Evolutionary conservation across 2,113 vertebrate species (phyloP).

Genomic region (Galbula dea): DNA sequence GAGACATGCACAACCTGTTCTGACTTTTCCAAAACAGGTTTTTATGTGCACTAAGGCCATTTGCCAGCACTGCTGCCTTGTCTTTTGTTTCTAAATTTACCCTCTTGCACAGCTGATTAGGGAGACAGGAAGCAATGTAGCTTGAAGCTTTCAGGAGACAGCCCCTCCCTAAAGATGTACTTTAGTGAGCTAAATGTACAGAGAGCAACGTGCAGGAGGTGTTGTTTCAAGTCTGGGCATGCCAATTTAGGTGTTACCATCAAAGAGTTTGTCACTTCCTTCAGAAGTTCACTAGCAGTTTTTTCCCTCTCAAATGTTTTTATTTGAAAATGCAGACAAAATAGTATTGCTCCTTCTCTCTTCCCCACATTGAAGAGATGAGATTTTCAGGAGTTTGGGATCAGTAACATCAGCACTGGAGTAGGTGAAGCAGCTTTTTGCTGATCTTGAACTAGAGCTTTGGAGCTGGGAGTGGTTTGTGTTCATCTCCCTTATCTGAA

Average conservation of each 20-base stretch:
- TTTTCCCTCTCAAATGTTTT: background rate
- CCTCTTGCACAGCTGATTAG: constrained; percentile 31
- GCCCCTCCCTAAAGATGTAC: constrained; percentile 52
- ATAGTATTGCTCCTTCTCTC: background rate
- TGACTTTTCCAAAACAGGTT: constrained; percentile 55
- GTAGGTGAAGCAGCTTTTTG: background rate
- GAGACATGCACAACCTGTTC: constrained; percentile 12
- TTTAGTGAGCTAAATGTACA: constrained; percentile 15
- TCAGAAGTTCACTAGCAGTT: background rate
- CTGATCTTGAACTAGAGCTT: background rate
- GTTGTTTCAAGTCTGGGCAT: constrained; percentile 45
- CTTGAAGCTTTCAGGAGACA: constrained; percentile 30
- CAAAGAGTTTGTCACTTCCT: background rate
- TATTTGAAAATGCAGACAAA: background rate
- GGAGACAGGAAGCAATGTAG: constrained; percentile 19
- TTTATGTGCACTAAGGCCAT: background rate
- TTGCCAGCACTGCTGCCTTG: background rate
- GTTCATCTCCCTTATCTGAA: background rate
- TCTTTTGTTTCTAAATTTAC: constrained; percentile 44
- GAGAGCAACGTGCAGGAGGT: background rate
- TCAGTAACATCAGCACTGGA: background rate
- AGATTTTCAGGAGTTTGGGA: accelerated
- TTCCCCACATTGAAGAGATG: accelerated
- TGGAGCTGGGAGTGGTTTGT: background rate
- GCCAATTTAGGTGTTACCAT: background rate